Evolutionary conservation across 1,140 invertebrate species (phyloP), one percentile per base, ranked within the genome.

Genomic region (Metopolophium dirhodum): DNA sequence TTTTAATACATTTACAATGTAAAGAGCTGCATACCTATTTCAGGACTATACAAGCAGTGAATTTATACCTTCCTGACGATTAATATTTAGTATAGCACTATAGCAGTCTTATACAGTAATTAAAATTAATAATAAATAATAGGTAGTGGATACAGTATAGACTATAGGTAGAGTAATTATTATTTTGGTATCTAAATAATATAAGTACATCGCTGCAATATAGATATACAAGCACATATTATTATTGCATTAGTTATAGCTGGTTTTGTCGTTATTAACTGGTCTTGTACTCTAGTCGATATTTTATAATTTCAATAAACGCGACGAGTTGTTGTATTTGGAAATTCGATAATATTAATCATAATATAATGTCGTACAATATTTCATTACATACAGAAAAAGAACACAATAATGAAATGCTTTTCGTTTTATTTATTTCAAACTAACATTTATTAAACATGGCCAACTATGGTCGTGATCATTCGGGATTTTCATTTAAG

Each of bases 361-460:
- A n/a, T n/a, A n/a, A n/a, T n/a, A n/a, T n/a, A n/a, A 77, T 77
- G 61, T 35, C 18, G 61, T 77, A 35, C 61, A n/a, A 77, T 77
- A 77, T 77, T 77, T 77, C n/a, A 77, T 77, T n/a, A 7, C 61
- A 77, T 77, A 61, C 30, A n/a, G 30, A 77, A 77, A 77, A 77
- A 77, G 14, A 77, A 77, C 61, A 20, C 14, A 77, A 77, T n/a
- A 77, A 68, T 20, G 18, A 88, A 54, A 51, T 88, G 87, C n/a
- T 77, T 35, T 35, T 88, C 85, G 30, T 88, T 51, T 51, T 37
- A 88, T 88, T 88, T 88, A 35, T 88, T 51, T 35, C n/a, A n/a
- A 45, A 68, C 89, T 8, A 68, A n/a, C 54, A 14, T 45, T 68
- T 45, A 11, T 45, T 90, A 61, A 45, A 61, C 57, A 37, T 37